Evolutionary conservation across 2,113 vertebrate genomes (phyloP), one percentile per base, ranked within the genome.

Genomic region (Uria lomvia): DNA sequence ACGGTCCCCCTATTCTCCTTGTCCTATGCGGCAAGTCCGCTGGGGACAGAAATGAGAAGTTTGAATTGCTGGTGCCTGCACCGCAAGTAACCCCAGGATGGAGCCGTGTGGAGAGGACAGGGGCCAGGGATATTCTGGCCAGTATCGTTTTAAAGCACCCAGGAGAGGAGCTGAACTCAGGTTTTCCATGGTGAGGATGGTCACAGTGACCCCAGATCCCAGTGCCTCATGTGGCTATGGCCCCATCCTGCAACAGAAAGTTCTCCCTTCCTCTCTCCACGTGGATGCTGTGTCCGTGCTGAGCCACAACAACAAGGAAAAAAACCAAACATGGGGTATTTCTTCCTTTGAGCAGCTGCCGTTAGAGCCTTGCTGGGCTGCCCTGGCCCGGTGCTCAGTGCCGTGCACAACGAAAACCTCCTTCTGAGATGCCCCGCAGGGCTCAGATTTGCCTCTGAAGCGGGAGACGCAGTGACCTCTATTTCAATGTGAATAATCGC

Each of bases 221-320:
- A 55, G 32, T 12, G n/a, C 9, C 32, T 56, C 6, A 3, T 0
- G 0, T 52, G 40, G 27, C 15, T 76, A 9, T 0, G 2, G 21
- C 17, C 0, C 2, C 17, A 15, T 43, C 49, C 38, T 60, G 24
- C 29, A 30, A 58, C 2, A 5, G 13, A 13, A 63, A 34, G 34
- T 40, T 34, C 15, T 86, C 24, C 45, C 8, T 86, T 84, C 47
- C n/a, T 85, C 34, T 36, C 23, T 81, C 52, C 16, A 3, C 1
- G 0, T 1, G 0, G 5, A 17, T 18, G 20, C 60, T 63, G 30
- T 18, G 24, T 36, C 27, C 1, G 1, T 60, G 52, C 40, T 42
- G 62, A 79, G 45, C 42, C 32, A 30, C 23, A 52, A 22, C 1
- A 7, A 52, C 3, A 60, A 26, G 47, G 24, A 19, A 59, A 70